Conservation (phyloP, 2,113 vertebrate genomes). For the Vicugna pacos region DNA sequence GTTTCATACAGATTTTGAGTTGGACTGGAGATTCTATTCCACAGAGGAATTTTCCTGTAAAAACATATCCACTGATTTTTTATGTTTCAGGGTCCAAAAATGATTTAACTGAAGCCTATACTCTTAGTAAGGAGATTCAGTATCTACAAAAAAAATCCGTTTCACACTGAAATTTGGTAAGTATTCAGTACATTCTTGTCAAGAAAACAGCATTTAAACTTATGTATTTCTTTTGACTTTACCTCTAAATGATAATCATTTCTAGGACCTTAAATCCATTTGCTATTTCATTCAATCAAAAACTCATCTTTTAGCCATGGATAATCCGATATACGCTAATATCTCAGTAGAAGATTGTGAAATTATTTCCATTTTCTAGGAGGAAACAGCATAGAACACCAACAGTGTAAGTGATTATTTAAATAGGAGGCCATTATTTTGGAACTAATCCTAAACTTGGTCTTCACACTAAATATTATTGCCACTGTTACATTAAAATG, state of each 20-base stretch:
- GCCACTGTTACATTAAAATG: background rate
- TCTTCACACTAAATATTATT: background rate
- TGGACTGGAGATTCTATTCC: background rate
- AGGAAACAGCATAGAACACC: background rate
- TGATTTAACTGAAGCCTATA: background rate
- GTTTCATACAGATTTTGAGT: background rate
- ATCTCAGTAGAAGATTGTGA: background rate
- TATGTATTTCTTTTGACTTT: slow-evolving; percentile 25
- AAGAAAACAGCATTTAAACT: slow-evolving; percentile 17
- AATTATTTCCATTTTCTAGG: slow-evolving; percentile 51
- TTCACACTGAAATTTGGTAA: slow-evolving; percentile 7
- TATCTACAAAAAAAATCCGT: background rate
- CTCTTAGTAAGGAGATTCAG: background rate
- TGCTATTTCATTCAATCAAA: background rate
- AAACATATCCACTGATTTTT: background rate
- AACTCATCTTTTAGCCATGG: background rate
- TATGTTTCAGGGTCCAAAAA: slow-evolving; percentile 7
- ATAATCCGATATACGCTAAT: background rate
- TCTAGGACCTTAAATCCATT: background rate
- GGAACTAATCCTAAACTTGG: background rate
- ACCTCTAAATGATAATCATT: background rate
- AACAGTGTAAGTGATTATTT: background rate
- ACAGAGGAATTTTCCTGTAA: background rate
- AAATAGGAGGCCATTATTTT: slow-evolving; percentile 27
- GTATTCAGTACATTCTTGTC: background rate